A percentile compares a stretch with the other conserved stretches of the same genome.
Conservation (phyloP, 1,140 invertebrate species). For the Nautilus pompilius region DNA sequence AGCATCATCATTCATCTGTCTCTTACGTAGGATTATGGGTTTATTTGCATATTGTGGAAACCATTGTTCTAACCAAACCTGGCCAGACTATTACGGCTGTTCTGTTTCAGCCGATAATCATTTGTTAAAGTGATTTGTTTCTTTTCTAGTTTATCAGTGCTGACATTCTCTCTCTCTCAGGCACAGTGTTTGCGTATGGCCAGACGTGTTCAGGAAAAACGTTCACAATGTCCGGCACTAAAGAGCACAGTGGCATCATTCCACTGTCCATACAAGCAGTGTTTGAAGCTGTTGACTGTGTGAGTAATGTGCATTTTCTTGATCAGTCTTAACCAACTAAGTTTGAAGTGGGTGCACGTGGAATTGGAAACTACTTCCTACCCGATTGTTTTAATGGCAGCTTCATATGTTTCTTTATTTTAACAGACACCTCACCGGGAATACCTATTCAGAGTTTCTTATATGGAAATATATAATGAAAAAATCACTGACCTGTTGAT, state of each 20-base stretch:
- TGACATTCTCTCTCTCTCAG: slow-evolving; percentile 54
- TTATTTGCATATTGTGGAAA: neutral
- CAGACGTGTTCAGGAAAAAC: slow-evolving; percentile 99
- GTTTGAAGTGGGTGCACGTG: neutral
- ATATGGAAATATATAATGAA: slow-evolving; percentile 67
- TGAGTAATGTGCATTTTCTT: slow-evolving; percentile 16
- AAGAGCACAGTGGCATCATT: slow-evolving; percentile 92
- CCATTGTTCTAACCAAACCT: neutral
- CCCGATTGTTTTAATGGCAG: neutral
- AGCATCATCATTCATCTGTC: neutral
- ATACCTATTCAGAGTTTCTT: slow-evolving; percentile 44
- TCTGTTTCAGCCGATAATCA: neutral
- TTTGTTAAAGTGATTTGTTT: neutral
- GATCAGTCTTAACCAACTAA: neutral
- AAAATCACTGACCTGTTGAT: slow-evolving; percentile 61
- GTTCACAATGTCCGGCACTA: slow-evolving; percentile 96
- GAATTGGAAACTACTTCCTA: neutral
- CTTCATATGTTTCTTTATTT: slow-evolving; percentile 6
- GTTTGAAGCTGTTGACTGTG: slow-evolving; percentile 92
- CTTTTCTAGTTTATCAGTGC: neutral
- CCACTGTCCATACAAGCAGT: slow-evolving; percentile 97
- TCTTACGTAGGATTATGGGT: neutral
- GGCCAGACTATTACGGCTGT: neutral
- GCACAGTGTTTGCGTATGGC: slow-evolving; percentile 99
- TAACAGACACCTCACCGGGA: slow-evolving; percentile 43